Percentiles rank a stretch among this genome's conserved stretches.
Conservation (phyloP, 2,888 invertebrate genomes). For the Caenorhabditis drosophilae region DNA sequence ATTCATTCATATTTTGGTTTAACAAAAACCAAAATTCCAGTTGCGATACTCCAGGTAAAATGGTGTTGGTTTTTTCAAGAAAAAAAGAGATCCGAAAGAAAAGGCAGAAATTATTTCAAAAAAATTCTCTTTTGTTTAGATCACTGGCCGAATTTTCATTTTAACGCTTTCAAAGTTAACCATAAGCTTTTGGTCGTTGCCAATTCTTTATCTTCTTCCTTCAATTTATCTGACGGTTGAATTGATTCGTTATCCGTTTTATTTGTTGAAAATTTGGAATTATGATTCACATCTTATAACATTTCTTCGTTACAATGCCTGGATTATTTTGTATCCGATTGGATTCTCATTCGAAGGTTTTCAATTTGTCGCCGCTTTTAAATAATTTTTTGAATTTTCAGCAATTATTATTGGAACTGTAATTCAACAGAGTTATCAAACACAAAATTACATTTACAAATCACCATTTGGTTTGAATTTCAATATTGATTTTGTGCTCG, state of each 20-base stretch:
- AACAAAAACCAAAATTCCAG: slow-evolving; percentile 10
- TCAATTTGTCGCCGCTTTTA: background rate
- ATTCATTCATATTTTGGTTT: slow-evolving; percentile 14
- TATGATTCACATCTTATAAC: slow-evolving; percentile 76
- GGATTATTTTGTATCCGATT: slow-evolving; percentile 90
- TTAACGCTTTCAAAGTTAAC: slow-evolving; percentile 13
- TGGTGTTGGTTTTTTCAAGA: too few relatives aligned
- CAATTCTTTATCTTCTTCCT: slow-evolving; percentile 12
- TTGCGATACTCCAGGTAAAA: slow-evolving; percentile 12
- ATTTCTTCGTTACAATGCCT: slow-evolving; percentile 89
- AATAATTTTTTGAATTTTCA: background rate
- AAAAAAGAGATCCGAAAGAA: too few relatives aligned
- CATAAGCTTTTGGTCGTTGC: background rate
- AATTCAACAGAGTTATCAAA: background rate
- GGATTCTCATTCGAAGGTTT: slow-evolving; percentile 85
- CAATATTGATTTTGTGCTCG: background rate
- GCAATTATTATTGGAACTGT: background rate
- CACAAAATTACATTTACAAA: background rate
- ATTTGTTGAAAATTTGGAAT: slow-evolving; percentile 73
- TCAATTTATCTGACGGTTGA: slow-evolving; percentile 38
- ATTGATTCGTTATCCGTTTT: slow-evolving; percentile 80
- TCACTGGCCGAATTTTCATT: slow-evolving; percentile 36
- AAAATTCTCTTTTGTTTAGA: too few relatives aligned
- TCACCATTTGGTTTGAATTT: background rate
- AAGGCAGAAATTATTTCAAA: too few relatives aligned